Percentiles rank a stretch among this genome's conserved stretches.
Conservation (phyloP, 2,888 invertebrate genomes). For the Hypercompe scribonia region DNA sequence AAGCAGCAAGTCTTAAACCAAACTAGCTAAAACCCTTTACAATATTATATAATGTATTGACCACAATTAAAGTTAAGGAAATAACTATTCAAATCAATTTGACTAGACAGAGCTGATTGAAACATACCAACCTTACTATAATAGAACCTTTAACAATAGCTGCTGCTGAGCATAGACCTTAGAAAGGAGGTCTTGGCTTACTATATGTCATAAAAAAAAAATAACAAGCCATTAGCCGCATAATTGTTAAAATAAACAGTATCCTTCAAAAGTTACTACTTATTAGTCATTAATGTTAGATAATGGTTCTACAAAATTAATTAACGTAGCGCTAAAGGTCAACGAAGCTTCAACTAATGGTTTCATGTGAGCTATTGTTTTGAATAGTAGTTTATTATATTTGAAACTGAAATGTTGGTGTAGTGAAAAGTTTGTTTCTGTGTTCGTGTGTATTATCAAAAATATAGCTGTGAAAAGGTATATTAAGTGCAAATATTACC, state of each 20-base stretch:
- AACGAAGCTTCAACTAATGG: constrained; percentile 43
- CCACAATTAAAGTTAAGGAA: no score
- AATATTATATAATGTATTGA: no score
- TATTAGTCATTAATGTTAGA: constrained; percentile 60
- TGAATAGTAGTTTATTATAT: constrained; percentile 6
- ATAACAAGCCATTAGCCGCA: background rate
- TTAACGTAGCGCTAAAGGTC: constrained; percentile 34
- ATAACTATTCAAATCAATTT: no score
- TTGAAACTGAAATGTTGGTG: constrained; percentile 4
- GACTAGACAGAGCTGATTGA: no score
- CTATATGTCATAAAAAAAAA: background rate
- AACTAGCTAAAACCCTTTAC: no score
- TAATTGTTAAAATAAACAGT: background rate
- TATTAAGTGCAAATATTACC: background rate
- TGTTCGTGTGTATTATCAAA: background rate
- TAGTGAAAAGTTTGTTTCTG: background rate
- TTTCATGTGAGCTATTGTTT: constrained; percentile 10
- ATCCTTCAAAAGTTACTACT: background rate
- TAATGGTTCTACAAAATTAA: constrained; percentile 52
- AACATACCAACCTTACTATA: no score
- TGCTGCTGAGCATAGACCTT: no score
- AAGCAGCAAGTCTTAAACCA: no score
- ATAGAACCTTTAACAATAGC: no score
- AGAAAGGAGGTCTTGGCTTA: no score
- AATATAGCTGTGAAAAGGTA: background rate